phyloP scores from a whole-genome alignment of 2,888 invertebrate species.

The Drosophila paracracens region DNA sequence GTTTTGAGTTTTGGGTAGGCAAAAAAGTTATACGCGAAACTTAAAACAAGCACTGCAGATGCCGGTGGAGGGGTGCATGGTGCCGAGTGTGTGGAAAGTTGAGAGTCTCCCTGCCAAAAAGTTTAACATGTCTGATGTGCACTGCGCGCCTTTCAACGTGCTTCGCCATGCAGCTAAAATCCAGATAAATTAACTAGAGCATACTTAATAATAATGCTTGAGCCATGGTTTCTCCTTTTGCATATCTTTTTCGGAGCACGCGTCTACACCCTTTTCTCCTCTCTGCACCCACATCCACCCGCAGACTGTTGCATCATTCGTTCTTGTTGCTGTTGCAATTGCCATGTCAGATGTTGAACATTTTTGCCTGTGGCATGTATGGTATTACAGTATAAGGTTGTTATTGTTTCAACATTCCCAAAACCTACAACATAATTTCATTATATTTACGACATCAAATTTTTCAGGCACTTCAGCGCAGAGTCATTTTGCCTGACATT shows the following conservation, averaged over 20 bases:
- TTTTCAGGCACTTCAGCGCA: slow-evolving; percentile 28
- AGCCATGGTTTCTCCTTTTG: slow-evolving; percentile 3
- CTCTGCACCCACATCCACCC: neutral
- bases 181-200: slow-evolving; percentile 65
- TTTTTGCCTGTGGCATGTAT: slow-evolving; percentile 42
- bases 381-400: slow-evolving; percentile 30
- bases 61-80: neutral
- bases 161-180: slow-evolving; percentile 29
- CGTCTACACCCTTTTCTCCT: neutral
- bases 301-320: slow-evolving; percentile 25
- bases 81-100: neutral
- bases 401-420: slow-evolving; percentile 44
- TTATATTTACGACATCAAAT: slow-evolving; percentile 45
- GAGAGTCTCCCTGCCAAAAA: slow-evolving; percentile 32
- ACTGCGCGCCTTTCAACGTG: slow-evolving; percentile 19
- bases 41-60: slow-evolving; percentile 60
- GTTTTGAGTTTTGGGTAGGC: slow-evolving; percentile 36
- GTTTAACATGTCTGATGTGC: slow-evolving; percentile 46
- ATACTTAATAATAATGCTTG: slow-evolving; percentile 61
- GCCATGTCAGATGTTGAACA: slow-evolving; percentile 42
- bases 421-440: slow-evolving; percentile 45
- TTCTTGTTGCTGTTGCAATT: slow-evolving; percentile 7
- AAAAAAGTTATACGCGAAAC: slow-evolving; percentile 64
- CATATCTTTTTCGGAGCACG: slow-evolving; percentile 26
- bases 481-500: slow-evolving; percentile 29